Evolutionary conservation across 2,888 invertebrate genomes (phyloP), one percentile per base, ranked within the genome.

Genomic region (Oscheius sp.): DNA sequence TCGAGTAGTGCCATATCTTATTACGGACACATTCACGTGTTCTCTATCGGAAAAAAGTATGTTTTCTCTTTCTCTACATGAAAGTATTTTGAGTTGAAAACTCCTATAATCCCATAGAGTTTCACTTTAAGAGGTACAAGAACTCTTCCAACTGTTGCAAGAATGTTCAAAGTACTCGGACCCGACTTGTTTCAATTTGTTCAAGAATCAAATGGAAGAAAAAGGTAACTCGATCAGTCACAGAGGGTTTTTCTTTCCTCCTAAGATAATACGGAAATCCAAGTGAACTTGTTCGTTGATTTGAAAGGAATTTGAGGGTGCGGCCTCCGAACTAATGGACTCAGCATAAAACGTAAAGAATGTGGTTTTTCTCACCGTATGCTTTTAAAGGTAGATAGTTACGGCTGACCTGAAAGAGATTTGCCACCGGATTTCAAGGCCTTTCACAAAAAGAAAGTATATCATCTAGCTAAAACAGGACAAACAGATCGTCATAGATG

Each of bases 321-420:
- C 54, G 54, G 54, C 20, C 54, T 32, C 17, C 54, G 54, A 54
- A 54, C 54, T 54, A 54, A 54, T 54, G 54, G 54, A 54, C 54
- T 54, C 54, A 22, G 54, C 54, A 14, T 6, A 36, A 36, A 54
- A 54, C 32, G 54, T 54, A 32, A 54, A 22, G 54, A 54, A 54
- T 54, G 47, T 47, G 6, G 47, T 47, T 22, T 24, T 47, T 47
- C 12, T 22, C 20, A 26, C 47, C n/a, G 24, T 33, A 32, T 17
- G 54, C 54, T 54, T 54, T 54, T 54, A 54, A 20, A n/a, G 33
- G 20, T 28, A 32, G 14, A 14, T 12, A 32, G n/a, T 28, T 32
- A 54, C 54, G 33, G 6, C 32, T 54, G 54, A 47, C 47, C 47
- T 24, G 47, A 47, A 47, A 47, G 22, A 17, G 20, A 22, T 47